Percentiles rank a stretch among this genome's conserved stretches.
Conservation (phyloP, 2,797 vertebrate genomes). For the Etheostoma perlongum region DNA sequence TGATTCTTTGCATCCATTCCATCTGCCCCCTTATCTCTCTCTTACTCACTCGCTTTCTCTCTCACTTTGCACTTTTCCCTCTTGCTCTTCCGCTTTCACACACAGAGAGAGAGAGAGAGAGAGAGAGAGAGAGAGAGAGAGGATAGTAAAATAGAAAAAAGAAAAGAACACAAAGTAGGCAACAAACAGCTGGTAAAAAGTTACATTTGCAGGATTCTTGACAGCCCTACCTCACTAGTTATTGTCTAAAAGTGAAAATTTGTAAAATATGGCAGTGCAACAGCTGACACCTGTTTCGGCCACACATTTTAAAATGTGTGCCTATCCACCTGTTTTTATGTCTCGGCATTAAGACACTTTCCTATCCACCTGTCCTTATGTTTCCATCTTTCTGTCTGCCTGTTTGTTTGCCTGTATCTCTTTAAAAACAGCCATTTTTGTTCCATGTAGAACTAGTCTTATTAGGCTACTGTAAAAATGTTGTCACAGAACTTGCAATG, state of each 20-base stretch:
- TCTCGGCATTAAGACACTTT: background rate
- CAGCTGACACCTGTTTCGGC: conserved; percentile 70
- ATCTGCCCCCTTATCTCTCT: conserved; percentile 60
- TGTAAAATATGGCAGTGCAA: conserved; percentile 31
- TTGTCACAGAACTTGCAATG: background rate
- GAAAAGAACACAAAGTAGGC: conserved; percentile 3
- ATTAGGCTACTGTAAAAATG: background rate
- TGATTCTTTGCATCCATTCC: conserved; percentile 82
- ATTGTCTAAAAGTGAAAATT: conserved; percentile 14
- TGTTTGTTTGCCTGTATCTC: conserved; percentile 9
- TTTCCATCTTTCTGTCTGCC: conserved; percentile 5
- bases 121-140: background rate
- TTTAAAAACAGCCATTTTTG: background rate
- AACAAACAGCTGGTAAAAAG: conserved; percentile 37
- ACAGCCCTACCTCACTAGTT: background rate
- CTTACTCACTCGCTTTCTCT: conserved; percentile 43
- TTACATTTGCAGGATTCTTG: conserved; percentile 3
- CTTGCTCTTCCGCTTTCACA: conserved; percentile 12
- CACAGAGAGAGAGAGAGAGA: conserved; percentile 22
- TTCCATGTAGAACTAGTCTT: background rate
- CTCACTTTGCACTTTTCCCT: conserved; percentile 34
- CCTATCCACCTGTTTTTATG: conserved; percentile 48
- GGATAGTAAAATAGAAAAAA: background rate
- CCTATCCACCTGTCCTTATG: conserved; percentile 54
- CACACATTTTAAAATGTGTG: conserved; percentile 18